Evolutionary conservation across 2,888 invertebrate species (phyloP), one percentile per base, ranked within the genome.

Genomic region (Aquatica leii): DNA sequence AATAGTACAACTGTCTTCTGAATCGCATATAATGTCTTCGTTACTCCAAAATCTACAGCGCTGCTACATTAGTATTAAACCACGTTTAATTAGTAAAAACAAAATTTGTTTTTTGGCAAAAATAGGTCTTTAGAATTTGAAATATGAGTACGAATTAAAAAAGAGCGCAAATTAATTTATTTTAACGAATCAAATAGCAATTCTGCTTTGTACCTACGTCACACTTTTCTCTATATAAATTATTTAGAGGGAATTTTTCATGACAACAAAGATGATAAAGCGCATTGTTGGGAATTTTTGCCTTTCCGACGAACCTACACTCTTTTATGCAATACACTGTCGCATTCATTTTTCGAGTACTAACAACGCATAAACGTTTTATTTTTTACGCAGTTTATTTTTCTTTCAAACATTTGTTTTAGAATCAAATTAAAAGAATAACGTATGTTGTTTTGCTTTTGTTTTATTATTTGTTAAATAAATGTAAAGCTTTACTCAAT

Each of bases 241-340:
- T 59, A 64, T 64, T 55, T 59, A 51, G 51, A 31, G 35, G 54
- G 55, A 51, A 59, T 55, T 58, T 57, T 58, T 59, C 65, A 35
- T 57, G 60, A 65, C 65, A 60, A 65, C 60, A 52, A 57, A 49
- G 57, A 50, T 61, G 65, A 65, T 61, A 60, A 61, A 56, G 49
- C 50, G 49, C 60, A 61, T 60, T 65, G 65, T 65, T 61, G 56
- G 60, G 60, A 53, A 35, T 37, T 55, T 59, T 50, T 53, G 59
- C 64, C 56, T 60, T 64, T 59, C 64, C 59, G 59, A 51, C 51
- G 59, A n/a, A n/a, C n/a, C n/a, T 54, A 50, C 55, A 59, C 52
- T 56, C 46, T 55, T 56, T 57, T 62, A 52, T 62, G 52, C 57
- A 57, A 46, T 53, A 52, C 52, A 51, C 34, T 34, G 37, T 57